Percentiles rank a stretch among this genome's conserved stretches.
Evolutionary conservation across 2,888 invertebrate genomes (phyloP).

Genomic region (Aricia artaxerxes): DNA sequence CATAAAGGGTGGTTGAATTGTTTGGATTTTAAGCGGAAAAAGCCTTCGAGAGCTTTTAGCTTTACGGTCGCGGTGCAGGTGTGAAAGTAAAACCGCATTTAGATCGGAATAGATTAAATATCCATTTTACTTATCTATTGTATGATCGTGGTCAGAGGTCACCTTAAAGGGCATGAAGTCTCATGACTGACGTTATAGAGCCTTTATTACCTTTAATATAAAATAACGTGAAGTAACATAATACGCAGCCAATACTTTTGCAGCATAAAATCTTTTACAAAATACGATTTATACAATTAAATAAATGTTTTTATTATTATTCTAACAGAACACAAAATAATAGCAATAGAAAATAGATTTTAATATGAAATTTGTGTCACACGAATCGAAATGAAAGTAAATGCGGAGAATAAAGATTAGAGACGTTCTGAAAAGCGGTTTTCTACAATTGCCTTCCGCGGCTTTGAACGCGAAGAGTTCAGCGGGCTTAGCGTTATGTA

Average conservation of each 20-base stretch:
- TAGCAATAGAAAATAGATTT: not conserved
- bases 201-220: too few species aligned
- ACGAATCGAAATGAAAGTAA: slow-evolving; percentile 14
- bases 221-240: too few species aligned
- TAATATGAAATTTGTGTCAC: not conserved
- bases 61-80: not conserved
- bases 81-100: too few species aligned
- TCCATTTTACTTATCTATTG: too few species aligned
- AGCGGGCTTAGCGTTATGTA: slow-evolving; percentile 10
- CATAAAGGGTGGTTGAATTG: not conserved
- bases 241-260: not conserved
- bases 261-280: not conserved
- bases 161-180: too few species aligned
- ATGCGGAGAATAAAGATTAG: slow-evolving; percentile 24
- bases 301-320: too few species aligned
- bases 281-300: too few species aligned
- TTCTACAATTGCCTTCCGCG: slow-evolving; percentile 23
- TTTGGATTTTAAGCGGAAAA: not conserved
- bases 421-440: slow-evolving; percentile 16
- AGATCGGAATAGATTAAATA: too few species aligned
- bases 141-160: too few species aligned
- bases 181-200: too few species aligned
- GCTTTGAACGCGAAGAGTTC: slow-evolving; percentile 20
- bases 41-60: not conserved
- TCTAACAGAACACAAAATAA: not conserved